These are phyloP conservation scores for Micromussa lordhowensis DNA, from an alignment of 92 coral and sea anemone genomes.

Conservation along the genomic window DNA sequence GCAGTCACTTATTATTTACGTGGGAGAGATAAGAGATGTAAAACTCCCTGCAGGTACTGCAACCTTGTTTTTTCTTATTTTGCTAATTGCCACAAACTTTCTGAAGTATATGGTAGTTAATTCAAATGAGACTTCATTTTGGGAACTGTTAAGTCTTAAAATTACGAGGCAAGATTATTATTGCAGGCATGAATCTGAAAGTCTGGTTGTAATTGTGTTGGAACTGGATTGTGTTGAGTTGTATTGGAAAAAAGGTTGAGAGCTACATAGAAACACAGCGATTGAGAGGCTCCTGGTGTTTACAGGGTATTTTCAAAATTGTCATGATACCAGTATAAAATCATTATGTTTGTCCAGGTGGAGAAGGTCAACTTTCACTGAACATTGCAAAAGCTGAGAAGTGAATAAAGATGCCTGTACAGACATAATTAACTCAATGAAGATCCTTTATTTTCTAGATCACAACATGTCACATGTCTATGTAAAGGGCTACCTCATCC, in stretches of 20 bases:
- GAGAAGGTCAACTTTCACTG: background rate
- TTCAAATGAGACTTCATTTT: too few relatives aligned
- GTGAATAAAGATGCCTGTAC: background rate
- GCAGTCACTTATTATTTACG: slow-evolving; percentile 71
- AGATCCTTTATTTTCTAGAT: slow-evolving; percentile 32
- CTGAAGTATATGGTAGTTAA: too few relatives aligned
- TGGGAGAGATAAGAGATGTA: slow-evolving; percentile 78
- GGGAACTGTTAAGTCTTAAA: too few relatives aligned
- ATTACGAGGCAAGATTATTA: too few relatives aligned
- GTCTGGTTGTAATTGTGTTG: too few relatives aligned
- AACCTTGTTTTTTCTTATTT: too few relatives aligned
- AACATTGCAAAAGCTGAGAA: background rate
- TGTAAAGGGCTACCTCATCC: slow-evolving; percentile 84
- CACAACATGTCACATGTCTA: slow-evolving; percentile 86
- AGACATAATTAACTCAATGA: background rate
- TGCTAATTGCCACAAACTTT: too few relatives aligned
- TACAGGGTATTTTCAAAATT: background rate
- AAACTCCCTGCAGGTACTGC: slow-evolving; percentile 82
- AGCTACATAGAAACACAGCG: too few relatives aligned
- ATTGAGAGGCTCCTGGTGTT: too few relatives aligned
- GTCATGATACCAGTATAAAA: background rate
- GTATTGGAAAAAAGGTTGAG: too few relatives aligned
- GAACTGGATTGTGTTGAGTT: too few relatives aligned
- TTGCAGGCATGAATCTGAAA: too few relatives aligned
- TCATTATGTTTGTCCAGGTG: background rate